phyloP scores from a whole-genome alignment of 2,888 invertebrate genomes.

The Pammene aurita region DNA sequence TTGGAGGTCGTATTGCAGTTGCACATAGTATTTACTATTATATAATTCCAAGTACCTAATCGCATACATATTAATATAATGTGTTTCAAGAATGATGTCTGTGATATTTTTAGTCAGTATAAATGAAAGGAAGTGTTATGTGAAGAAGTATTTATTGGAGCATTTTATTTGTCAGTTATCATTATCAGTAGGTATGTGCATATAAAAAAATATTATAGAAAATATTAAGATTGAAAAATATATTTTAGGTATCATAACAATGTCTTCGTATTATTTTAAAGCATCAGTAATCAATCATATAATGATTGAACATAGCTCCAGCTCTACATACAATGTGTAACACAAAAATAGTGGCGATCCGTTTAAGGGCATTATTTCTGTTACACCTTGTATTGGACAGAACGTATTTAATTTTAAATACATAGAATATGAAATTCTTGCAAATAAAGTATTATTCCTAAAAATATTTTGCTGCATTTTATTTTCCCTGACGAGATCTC shows the following conservation, averaged over 20 bases:
- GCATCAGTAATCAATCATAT: conserved; percentile 6
- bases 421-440: neutral
- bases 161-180: conserved; percentile 1
- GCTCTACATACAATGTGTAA: no score
- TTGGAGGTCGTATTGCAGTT: neutral
- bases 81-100: conserved; percentile 33
- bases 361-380: no score
- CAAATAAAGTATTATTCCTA: conserved; percentile 21
- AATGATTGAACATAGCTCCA: no score
- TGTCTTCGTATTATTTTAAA: conserved; percentile 2
- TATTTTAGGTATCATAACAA: neutral
- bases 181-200: neutral
- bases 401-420: conserved; percentile 8
- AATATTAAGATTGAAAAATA: conserved; percentile 3
- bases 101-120: conserved; percentile 41
- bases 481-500: neutral
- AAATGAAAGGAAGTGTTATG: conserved; percentile 24
- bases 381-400: neutral
- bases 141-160: conserved; percentile 17
- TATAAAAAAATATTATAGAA: neutral
- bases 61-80: conserved; percentile 17
- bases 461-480: conserved; percentile 3
- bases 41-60: conserved; percentile 13
- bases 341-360: no score
- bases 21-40: neutral